phyloP scores from a whole-genome alignment of 2,113 vertebrate species.

The Cariama cristata region DNA sequence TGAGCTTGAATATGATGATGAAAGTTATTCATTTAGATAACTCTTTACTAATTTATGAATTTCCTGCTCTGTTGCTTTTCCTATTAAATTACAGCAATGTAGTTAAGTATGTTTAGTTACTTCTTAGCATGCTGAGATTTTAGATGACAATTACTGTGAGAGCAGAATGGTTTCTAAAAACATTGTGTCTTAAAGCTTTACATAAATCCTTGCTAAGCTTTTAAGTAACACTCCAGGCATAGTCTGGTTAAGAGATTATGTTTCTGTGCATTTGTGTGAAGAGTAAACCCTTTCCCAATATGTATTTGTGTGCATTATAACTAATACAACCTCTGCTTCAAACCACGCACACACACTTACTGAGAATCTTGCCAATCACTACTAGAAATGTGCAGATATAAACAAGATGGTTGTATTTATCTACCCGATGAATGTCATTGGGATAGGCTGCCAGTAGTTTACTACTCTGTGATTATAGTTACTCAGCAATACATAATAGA shows the following conservation, averaged over 20 bases:
- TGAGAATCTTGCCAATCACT: neutral
- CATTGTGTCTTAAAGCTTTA: neutral
- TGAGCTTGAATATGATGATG: conserved; percentile 93
- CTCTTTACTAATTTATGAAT: neutral
- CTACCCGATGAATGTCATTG: neutral
- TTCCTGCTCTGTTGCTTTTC: neutral
- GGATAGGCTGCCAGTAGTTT: neutral
- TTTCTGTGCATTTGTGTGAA: neutral
- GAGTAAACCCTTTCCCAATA: neutral
- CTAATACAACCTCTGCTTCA: neutral
- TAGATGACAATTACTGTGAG: neutral
- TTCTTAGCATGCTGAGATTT: neutral
- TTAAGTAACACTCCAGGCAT: neutral
- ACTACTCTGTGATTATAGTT: neutral
- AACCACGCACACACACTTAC: neutral
- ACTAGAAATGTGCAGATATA: neutral
- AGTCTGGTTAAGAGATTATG: neutral
- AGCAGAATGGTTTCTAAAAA: neutral
- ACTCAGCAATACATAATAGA: neutral
- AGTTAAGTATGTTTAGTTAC: neutral
- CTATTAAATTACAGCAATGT: neutral
- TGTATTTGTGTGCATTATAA: neutral
- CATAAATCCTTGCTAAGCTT: neutral
- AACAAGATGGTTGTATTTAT: neutral
- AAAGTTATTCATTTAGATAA: conserved; percentile 87